Percentiles rank a stretch among this genome's conserved stretches.
Evolutionary conservation across 2,113 vertebrate genomes (phyloP).

Genomic region (Lophius piscatorius): DNA sequence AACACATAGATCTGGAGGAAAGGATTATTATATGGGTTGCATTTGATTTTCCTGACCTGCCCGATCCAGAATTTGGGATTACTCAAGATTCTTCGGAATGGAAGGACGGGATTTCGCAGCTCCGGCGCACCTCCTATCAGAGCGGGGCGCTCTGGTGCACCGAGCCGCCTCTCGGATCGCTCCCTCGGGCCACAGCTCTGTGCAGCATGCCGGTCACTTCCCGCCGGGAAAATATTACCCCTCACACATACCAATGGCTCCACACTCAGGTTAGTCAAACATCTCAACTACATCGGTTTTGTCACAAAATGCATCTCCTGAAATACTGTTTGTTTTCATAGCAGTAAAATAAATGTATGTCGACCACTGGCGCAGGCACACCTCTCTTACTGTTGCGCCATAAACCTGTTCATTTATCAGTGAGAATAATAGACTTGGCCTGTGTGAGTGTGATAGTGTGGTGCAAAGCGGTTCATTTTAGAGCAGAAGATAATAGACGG

Average conservation of each 20-base stretch:
- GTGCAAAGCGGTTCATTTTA: constrained; percentile 39
- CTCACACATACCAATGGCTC: constrained; percentile 93
- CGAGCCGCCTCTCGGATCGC: constrained; percentile 88
- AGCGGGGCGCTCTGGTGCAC: constrained; percentile 90
- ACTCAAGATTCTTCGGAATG: constrained; percentile 81
- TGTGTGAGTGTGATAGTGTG: neutral
- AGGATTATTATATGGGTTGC: constrained; percentile 83
- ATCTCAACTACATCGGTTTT: neutral
- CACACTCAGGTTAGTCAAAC: constrained; percentile 91
- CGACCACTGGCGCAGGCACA: no score
- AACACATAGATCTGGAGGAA: constrained; percentile 73
- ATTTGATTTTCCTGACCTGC: constrained; percentile 74
- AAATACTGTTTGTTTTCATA: neutral
- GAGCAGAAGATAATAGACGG: constrained; percentile 24
- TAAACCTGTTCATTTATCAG: constrained; percentile 36
- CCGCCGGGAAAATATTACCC: constrained; percentile 94
- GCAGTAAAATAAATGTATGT: no score
- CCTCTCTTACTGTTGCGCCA: constrained; percentile 22
- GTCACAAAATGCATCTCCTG: neutral
- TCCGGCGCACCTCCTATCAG: constrained; percentile 91
- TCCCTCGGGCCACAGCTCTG: constrained; percentile 86
- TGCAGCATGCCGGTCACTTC: constrained; percentile 91
- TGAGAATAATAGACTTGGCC: constrained; percentile 4
- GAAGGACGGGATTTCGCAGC: constrained; percentile 95
- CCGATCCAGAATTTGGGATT: constrained; percentile 80